These are phyloP conservation scores for Cettia cetti DNA, from an alignment of 2,113 vertebrate species.

Conservation along the genomic window DNA sequence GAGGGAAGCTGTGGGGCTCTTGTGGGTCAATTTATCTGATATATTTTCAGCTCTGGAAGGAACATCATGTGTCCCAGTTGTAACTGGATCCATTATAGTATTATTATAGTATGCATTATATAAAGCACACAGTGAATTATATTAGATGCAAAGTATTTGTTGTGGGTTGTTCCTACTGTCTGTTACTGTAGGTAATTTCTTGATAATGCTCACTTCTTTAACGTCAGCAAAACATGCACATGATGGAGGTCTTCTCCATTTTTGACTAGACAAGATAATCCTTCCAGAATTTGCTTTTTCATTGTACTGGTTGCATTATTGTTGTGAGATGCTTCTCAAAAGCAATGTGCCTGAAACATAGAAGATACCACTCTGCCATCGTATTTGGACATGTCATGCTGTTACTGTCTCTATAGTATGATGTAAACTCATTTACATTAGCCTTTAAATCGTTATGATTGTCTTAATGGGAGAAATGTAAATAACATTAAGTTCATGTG, in stretches of 20 bases:
- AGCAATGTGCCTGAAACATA: neutral
- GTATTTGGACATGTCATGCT: neutral
- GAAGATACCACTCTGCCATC: neutral
- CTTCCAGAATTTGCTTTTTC: neutral
- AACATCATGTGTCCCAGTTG: accelerated
- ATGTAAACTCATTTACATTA: neutral
- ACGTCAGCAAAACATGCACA: neutral
- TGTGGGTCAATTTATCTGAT: neutral
- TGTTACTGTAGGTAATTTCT: neutral
- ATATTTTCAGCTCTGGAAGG: neutral
- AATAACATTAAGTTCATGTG: neutral
- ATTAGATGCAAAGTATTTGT: neutral
- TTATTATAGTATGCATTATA: neutral
- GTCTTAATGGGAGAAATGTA: neutral
- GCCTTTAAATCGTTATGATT: neutral
- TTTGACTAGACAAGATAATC: neutral
- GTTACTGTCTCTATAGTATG: neutral
- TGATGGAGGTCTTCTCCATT: neutral
- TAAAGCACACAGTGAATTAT: neutral
- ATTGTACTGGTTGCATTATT: neutral
- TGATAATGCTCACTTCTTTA: neutral
- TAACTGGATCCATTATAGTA: neutral
- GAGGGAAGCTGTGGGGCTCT: neutral
- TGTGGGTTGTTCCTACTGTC: neutral
- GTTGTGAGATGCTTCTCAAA: neutral